Percentiles rank a stretch among this genome's conserved stretches.
Evolutionary conservation across 2,797 vertebrate genomes (phyloP).

Genomic region (Malacoraja senta): DNA sequence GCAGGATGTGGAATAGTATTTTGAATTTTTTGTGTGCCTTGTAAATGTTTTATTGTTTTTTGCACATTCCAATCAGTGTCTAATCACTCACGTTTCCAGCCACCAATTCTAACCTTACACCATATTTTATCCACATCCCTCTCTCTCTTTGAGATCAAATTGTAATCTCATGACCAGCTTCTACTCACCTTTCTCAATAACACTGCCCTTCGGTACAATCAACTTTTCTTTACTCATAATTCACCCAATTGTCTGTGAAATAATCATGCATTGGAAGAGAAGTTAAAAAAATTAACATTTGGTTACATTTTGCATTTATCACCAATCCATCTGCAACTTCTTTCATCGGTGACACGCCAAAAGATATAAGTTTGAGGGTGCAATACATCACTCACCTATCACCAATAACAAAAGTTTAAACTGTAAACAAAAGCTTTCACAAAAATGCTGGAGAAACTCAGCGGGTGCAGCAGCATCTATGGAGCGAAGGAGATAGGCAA

Average conservation of each 20-base stretch:
- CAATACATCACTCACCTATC: not conserved
- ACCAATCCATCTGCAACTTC: not conserved
- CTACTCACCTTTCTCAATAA: not conserved
- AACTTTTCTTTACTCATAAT: not conserved
- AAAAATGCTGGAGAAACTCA: no score
- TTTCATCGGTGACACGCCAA: not conserved
- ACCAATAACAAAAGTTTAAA: not conserved
- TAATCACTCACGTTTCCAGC: not conserved
- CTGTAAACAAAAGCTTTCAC: no score
- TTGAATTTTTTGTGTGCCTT: not conserved
- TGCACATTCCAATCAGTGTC: not conserved
- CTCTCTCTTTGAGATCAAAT: no score
- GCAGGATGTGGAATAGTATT: not conserved
- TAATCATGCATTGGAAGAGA: not conserved
- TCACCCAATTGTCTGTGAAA: not conserved
- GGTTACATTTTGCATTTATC: not conserved
- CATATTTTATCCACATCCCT: no score
- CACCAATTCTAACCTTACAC: not conserved
- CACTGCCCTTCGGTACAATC: not conserved
- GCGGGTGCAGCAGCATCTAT: no score
- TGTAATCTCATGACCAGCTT: no score
- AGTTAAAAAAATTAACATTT: not conserved
- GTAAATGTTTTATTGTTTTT: not conserved
- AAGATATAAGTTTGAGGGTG: not conserved
- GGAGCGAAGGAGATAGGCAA: no score